phyloP scores from a whole-genome alignment of 1,140 invertebrate species.

The Meloidogyne floridensis region DNA sequence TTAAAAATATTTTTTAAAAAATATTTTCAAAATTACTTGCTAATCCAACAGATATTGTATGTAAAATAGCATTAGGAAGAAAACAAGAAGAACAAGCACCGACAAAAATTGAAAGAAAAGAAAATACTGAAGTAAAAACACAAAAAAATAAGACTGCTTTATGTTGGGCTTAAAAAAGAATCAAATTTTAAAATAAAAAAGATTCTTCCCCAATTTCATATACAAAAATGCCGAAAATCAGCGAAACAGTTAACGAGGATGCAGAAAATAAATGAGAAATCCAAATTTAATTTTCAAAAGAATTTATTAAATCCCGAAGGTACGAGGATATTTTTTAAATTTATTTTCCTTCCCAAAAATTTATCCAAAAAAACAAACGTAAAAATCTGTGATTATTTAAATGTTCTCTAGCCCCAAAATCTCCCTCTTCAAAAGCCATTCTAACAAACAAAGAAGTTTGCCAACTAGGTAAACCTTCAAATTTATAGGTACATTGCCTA shows the following conservation, averaged over 20 bases:
- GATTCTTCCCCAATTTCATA: no score
- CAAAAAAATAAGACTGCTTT: conserved; percentile 61
- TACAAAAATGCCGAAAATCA: no score
- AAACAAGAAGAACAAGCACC: conserved; percentile 56
- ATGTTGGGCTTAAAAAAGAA: conserved; percentile 53
- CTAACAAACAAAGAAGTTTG: conserved; percentile 14
- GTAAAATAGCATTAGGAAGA: conserved; percentile 51
- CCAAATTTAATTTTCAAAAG: no score
- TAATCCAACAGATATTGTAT: conserved; percentile 50
- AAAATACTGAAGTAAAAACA: conserved; percentile 52
- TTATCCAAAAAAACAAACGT: conserved; percentile 33
- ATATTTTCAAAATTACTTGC: conserved; percentile 48
- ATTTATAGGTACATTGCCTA: conserved; percentile 29
- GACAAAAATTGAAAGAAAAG: conserved; percentile 56
- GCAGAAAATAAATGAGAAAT: no score
- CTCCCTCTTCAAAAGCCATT: conserved; percentile 55
- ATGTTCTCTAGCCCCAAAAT: conserved; percentile 47
- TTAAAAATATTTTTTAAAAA: conserved; percentile 22
- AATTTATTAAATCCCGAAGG: no score
- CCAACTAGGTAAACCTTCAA: neutral
- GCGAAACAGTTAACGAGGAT: no score
- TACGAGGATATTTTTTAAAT: neutral
- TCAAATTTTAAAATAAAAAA: neutral
- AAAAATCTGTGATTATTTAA: conserved; percentile 54
- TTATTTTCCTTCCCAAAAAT: neutral